Evolutionary conservation across 2,113 vertebrate species (phyloP).

Genomic region (Nymphicus hollandicus): DNA sequence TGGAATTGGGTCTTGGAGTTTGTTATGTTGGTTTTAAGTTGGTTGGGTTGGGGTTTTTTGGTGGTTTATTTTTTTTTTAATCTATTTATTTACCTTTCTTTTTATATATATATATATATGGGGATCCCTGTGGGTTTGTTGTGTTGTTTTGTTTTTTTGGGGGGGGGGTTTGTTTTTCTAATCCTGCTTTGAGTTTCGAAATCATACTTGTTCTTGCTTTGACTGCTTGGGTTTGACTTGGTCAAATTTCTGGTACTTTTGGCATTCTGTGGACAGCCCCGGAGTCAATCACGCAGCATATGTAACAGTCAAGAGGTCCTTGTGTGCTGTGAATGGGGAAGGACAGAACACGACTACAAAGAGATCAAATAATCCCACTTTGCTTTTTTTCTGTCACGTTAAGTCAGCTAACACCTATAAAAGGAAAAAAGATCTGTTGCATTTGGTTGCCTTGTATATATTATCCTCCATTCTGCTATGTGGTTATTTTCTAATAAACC

Average conservation of each 20-base stretch:
- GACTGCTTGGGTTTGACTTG: background rate
- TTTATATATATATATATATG: fast-evolving
- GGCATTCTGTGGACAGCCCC: background rate
- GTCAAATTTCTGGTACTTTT: background rate
- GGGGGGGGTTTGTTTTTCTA: fast-evolving
- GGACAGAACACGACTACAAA: background rate
- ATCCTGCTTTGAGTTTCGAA: background rate
- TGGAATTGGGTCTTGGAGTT: background rate
- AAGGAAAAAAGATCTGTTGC: background rate
- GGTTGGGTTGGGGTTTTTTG: background rate
- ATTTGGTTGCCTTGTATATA: background rate
- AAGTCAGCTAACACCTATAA: background rate
- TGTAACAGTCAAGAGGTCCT: background rate
- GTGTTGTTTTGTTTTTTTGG: background rate
- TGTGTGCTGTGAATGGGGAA: background rate
- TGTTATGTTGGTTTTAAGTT: background rate
- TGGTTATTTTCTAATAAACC: background rate
- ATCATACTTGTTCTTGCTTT: background rate
- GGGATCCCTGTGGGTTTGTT: background rate
- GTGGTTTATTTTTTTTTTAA: background rate
- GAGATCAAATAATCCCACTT: background rate
- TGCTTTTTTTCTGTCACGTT: background rate
- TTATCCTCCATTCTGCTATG: background rate
- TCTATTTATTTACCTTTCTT: background rate
- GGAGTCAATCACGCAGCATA: background rate